Conservation (phyloP, 2,797 vertebrate genomes). For the Prionace glauca region DNA sequence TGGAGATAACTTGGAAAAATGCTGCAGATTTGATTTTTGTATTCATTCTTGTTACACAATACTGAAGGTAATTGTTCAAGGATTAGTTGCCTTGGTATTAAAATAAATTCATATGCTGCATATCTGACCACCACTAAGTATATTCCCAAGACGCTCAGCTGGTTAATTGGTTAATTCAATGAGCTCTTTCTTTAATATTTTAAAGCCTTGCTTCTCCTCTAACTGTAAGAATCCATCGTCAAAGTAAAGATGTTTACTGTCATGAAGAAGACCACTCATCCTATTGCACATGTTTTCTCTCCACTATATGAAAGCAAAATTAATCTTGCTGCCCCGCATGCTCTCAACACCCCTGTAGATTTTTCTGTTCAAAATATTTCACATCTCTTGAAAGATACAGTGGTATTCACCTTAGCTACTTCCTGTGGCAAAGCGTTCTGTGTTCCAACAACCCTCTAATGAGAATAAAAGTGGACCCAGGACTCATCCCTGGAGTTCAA, state of each 20-base stretch:
- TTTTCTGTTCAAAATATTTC: not conserved
- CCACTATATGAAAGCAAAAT: not conserved
- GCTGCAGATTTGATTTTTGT: conserved; percentile 8
- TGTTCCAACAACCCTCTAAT: not conserved
- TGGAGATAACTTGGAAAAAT: conserved; percentile 1
- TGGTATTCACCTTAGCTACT: not conserved
- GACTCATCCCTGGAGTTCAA: not conserved
- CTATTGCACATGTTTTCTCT: not conserved
- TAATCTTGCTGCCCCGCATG: not conserved
- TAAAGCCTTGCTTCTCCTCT: not conserved
- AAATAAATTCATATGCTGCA: not conserved
- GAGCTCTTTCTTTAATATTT: not conserved
- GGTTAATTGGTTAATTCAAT: not conserved
- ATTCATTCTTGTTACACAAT: conserved; percentile 8
- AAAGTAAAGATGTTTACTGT: not conserved
- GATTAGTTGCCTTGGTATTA: not conserved
- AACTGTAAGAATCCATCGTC: no score
- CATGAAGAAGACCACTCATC: not conserved
- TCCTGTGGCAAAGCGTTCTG: not conserved
- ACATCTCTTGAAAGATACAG: not conserved
- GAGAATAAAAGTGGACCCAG: not conserved
- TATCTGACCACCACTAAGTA: not conserved
- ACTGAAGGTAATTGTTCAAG: conserved; percentile 21
- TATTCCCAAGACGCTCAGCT: not conserved
- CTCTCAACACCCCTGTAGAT: not conserved